Evolutionary conservation across 2,797 vertebrate species (phyloP), one percentile per base, ranked within the genome.

Genomic region (Liparis tanakae): DNA sequence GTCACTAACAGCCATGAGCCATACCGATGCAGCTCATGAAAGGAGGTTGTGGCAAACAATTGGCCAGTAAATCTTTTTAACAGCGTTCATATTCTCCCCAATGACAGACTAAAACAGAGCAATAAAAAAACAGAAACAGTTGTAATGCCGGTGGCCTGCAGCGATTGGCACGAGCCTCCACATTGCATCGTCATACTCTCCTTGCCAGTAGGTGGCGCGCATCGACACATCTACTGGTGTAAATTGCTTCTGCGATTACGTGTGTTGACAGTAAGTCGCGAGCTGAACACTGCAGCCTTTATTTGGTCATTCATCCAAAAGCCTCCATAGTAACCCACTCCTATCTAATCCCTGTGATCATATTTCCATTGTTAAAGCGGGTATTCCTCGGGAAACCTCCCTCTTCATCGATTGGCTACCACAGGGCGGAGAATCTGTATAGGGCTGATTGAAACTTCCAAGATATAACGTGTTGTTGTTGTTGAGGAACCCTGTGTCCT

Each of bases 291-390:
- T 36, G 18, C 50, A 14, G 51, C 10, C 30, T 30, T 8, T 25
- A 30, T 54, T 7, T 14, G 22, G 5, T 54, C 51, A 25, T 30
- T 67, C 20, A 65, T 65, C 14, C 13, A 37, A 50, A 15, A 15
- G 10, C 64, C 10, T 70, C 12, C 13, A 50, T 44, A 61, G n/a
- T 46, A 51, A 41, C 10, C 33, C 6, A 13, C 36, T 12, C 53
- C 1, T 67, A 22, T 61, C 46, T 53, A 34, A 14, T 54, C 4
- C 1, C n/a, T 72, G 46, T 83, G 69, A 76, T 81, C 73, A 62
- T 82, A 53, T 69, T 58, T 41, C 39, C 76, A 3, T 79, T 76
- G 78, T 78, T 59, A 78, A 81, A 43, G 30, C 1, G 77, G 68
- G 25, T 70, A 60, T 82, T 81, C 69, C 66, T 67, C 62, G 50